Base-by-base conservation (phyloP, 2,797 vertebrate genomes). In the Amphiprion clarkii region DNA sequence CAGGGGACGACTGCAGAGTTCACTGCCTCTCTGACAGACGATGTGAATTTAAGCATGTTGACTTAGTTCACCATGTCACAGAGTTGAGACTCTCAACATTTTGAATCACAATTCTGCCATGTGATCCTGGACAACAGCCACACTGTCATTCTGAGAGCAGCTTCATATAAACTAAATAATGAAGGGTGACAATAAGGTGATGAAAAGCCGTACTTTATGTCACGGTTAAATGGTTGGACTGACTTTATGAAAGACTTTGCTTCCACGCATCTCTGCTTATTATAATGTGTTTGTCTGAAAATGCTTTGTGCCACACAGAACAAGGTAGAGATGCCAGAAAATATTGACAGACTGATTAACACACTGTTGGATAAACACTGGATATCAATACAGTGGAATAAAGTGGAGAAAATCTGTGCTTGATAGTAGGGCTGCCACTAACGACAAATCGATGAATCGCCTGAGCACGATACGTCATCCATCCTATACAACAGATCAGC, bases 121-220 rank as follows among this genome's bases (percentile, higher is more conserved):
- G 7, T n/a, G 53, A 57, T 52, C 21, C 6, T 29, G 54, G 23
- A 40, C 17, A 25, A 25, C 16, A 49, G 52, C 12, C 29, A 9
- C 65, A 39, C 3, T 57, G n/a, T 54, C 58, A 31, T 63, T 79
- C 49, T 53, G 16, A 54, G 33, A 60, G 27, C 27, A 27, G 27
- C 27, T 27, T 27, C 27, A 27, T 27, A 27, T 25, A 5, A 69
- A 67, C 23, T 11, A 44, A 59, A 59, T 39, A 68, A 60, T 19
- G 31, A 57, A 36, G 8, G 10, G 3, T 59, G 56, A 67, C 16
- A 70, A 59, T 31, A 19, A 42, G 27, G 11, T 4, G 19, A 21
- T 57, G 31, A 39, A 4, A 11, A 42, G 6, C 1, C 7, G 19
- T 53, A 39, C 42, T 53, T 59, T 2, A 52, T 46, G 40, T 17